Conservation (phyloP, 1,140 invertebrate species). For the Aethina tumida region DNA sequence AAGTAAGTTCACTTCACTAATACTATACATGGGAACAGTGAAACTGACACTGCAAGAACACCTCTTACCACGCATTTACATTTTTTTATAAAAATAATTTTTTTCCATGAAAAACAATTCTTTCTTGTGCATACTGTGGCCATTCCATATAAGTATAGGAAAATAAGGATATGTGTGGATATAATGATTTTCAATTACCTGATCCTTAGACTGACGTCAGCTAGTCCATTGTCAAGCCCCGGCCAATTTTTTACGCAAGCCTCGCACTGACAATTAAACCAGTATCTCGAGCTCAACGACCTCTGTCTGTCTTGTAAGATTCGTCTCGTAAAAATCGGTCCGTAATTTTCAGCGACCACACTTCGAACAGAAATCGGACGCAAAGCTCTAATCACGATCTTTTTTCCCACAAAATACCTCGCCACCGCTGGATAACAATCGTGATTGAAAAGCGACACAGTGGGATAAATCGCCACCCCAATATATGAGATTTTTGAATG, state of each 20-base stretch:
- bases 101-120: no score
- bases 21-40: no score
- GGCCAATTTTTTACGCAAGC: constrained; percentile 74
- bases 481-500: constrained; percentile 49
- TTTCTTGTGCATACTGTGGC: no score
- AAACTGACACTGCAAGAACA: no score
- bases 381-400: constrained; percentile 59
- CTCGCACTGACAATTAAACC: constrained; percentile 66
- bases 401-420: constrained; percentile 66
- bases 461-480: constrained; percentile 73
- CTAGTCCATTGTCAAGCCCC: constrained; percentile 43
- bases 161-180: background rate
- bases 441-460: constrained; percentile 77
- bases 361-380: constrained; percentile 53
- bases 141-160: background rate
- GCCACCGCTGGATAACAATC: constrained; percentile 75
- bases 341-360: constrained; percentile 75
- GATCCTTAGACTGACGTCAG: constrained; percentile 17
- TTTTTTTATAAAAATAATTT: no score
- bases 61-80: no score
- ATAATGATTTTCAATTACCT: constrained; percentile 13
- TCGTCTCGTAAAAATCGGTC: constrained; percentile 64
- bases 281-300: constrained; percentile 61
- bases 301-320: constrained; percentile 50
- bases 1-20: no score